Base-by-base conservation (phyloP, 2,113 vertebrate genomes). In the Chunga burmeisteri region DNA sequence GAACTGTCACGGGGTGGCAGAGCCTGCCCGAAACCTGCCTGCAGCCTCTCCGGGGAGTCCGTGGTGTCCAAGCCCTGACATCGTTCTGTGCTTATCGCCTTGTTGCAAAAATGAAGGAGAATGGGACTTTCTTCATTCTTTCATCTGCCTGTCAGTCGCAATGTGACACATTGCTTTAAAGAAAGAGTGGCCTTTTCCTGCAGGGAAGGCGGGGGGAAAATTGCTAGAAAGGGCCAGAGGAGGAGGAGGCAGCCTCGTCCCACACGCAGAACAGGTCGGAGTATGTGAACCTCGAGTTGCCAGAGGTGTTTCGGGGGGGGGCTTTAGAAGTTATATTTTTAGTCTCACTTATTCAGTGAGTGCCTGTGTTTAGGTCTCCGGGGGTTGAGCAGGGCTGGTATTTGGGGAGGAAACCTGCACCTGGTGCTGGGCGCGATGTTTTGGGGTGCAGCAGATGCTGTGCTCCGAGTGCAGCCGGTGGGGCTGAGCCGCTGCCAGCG, bases 61-160 rank as follows among this genome's bases (percentile, higher is more conserved):
- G 53, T 10, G 56, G 19, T 40, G 42, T 63, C 91, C 40, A 2
- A 49, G 58, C 66, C 21, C 58, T 75, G 81, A 30, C 46, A 40
- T 46, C 83, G 12, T 2, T 56, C 63, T 13, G 32, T 17, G 83
- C 97, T 91, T 47, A 46, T 52, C 73, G 1, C 58, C 59, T 25
- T 4, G 44, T 6, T 42, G 67, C 83, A 89, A 81, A 79, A 97
- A 96, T 91, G 96, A 90, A 16, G 94, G 81, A 49, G 81, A 13
- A 83, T 93, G 63, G 85, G 96, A 95, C 81, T 96, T 91, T 93
- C 95, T 85, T 94, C 94, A 93, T 95, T 94, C 95, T 63, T 96
- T 27, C 63, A 11, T 17, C 81, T 42, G 59, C 92, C 88, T 73
- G 93, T 32, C 87, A 68, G 59, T 12, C 74, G 72, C 55, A 2